phyloP scores from a whole-genome alignment of 2,888 invertebrate genomes.

The Vanessa cardui region DNA sequence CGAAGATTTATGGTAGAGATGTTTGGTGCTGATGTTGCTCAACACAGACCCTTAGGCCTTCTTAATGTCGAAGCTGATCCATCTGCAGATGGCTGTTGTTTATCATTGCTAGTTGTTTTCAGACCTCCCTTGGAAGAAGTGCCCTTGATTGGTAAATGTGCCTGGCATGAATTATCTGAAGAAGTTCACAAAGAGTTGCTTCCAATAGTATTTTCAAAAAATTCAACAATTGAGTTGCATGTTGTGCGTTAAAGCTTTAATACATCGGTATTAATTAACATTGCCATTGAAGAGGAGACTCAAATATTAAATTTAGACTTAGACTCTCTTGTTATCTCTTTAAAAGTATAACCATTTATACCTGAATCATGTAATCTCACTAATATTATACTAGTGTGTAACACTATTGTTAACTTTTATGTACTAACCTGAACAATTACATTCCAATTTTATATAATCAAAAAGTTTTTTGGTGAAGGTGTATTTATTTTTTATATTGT shows the following conservation, averaged over 20 bases:
- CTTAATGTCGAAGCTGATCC: conserved; percentile 88
- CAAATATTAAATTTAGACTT: conserved; percentile 8
- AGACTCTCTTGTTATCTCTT: conserved; percentile 25
- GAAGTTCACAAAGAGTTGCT: conserved; percentile 87
- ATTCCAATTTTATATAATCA: conserved; percentile 15
- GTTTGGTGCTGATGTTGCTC: conserved; percentile 93
- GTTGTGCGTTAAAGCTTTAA: conserved; percentile 86
- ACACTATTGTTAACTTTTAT: conserved; percentile 13
- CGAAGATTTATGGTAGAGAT: conserved; percentile 95
- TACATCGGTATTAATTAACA: neutral
- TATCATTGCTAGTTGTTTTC: conserved; percentile 92
- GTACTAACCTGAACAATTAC: conserved; percentile 11
- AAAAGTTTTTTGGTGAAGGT: conserved; percentile 25
- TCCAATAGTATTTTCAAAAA: conserved; percentile 86
- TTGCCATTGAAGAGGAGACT: conserved; percentile 11
- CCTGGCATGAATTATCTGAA: conserved; percentile 91
- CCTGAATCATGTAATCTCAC: conserved; percentile 24
- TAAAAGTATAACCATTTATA: conserved; percentile 22
- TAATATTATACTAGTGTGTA: conserved; percentile 7
- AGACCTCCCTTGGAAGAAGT: conserved; percentile 93
- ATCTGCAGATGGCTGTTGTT: conserved; percentile 88
- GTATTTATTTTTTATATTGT: conserved; percentile 1
- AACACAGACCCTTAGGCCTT: conserved; percentile 92
- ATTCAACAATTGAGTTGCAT: conserved; percentile 91
- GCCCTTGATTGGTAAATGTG: conserved; percentile 92